Conservation (phyloP, 1,140 invertebrate genomes). For the Cotesia vestalis region DNA sequence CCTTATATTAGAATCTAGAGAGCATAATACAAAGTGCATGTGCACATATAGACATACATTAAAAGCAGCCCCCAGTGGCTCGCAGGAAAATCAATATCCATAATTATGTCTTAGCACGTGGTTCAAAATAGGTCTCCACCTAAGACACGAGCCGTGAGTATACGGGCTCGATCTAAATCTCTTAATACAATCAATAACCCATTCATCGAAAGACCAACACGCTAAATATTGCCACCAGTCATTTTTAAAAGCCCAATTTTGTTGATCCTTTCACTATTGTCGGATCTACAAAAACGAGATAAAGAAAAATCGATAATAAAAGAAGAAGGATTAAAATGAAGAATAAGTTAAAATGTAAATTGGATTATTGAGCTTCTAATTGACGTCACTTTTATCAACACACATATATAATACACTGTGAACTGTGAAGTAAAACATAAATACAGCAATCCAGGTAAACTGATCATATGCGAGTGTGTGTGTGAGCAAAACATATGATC, state of each 20-base stretch:
- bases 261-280: too few species aligned
- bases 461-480: neutral
- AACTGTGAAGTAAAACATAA: neutral
- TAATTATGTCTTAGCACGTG: conserved; percentile 52
- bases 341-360: too few species aligned
- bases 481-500: conserved; percentile 42
- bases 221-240: too few species aligned
- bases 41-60: conserved; percentile 9
- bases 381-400: too few species aligned
- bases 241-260: too few species aligned
- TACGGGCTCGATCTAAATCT: conserved; percentile 1
- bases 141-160: neutral
- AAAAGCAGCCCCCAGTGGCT: conserved; percentile 6
- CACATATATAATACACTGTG: too few species aligned
- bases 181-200: neutral
- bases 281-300: too few species aligned
- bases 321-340: neutral
- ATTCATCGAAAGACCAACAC: too few species aligned
- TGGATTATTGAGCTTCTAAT: too few species aligned
- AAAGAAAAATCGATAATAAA: too few species aligned
- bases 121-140: conserved; percentile 21
- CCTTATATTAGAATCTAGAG: too few species aligned
- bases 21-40: neutral
- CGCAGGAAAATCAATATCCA: conserved; percentile 54
- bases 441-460: neutral